Conservation (phyloP, 2,797 vertebrate species). For the Rhinella marina region DNA sequence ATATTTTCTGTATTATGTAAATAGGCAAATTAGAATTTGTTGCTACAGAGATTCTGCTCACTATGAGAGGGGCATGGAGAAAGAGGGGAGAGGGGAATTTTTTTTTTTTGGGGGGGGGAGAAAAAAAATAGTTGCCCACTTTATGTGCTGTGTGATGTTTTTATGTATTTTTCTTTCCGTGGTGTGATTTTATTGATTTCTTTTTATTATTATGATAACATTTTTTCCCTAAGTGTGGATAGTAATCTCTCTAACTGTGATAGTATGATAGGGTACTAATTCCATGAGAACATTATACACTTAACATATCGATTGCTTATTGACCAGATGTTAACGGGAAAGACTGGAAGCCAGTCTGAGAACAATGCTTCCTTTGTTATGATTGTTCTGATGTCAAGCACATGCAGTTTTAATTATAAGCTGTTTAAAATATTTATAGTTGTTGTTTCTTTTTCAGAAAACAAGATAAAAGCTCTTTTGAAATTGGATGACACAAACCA, state of each 20-base stretch:
- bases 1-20: no score
- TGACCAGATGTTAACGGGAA: slow-evolving; percentile 69
- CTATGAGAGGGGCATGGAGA: no score
- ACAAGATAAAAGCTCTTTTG: slow-evolving; percentile 74
- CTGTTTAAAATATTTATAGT: slow-evolving; percentile 76
- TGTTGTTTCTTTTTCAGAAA: slow-evolving; percentile 69
- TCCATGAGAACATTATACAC: slow-evolving; percentile 45
- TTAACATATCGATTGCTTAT: slow-evolving; percentile 52
- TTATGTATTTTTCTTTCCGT: background rate
- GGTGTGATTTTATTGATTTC: background rate
- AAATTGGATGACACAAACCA: slow-evolving; percentile 74
- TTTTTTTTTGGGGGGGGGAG: no score
- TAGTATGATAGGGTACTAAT: slow-evolving; percentile 43
- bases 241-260: background rate
- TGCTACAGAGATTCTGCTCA: no score
- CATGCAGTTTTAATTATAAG: slow-evolving; percentile 78
- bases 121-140: no score
- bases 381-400: slow-evolving; percentile 69
- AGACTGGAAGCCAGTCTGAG: slow-evolving; percentile 59
- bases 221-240: background rate
- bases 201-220: background rate
- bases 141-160: no score
- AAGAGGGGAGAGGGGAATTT: no score
- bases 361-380: slow-evolving; percentile 65
- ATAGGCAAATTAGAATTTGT: no score